Percentiles rank a stretch among this genome's conserved stretches.
phyloP scores from a whole-genome alignment of 2,888 invertebrate species.

The Sphaerophoria taeniata region DNA sequence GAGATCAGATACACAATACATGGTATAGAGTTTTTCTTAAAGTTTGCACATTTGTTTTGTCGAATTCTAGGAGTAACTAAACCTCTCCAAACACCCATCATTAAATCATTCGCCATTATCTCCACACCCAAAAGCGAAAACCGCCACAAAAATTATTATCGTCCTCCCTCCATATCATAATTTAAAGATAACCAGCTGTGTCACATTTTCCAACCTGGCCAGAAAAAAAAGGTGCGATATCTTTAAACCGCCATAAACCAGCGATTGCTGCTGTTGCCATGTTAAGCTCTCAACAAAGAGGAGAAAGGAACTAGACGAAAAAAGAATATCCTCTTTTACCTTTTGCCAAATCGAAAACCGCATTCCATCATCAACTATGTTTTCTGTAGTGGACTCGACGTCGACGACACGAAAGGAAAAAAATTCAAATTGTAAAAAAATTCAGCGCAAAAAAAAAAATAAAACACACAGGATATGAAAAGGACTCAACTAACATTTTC shows the following conservation, averaged over 20 bases:
- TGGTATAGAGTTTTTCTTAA: too few species aligned
- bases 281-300: neutral
- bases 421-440: neutral
- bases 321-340: slow-evolving; percentile 43
- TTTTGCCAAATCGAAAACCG: slow-evolving; percentile 66
- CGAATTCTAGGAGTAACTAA: neutral
- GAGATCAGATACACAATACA: too few species aligned
- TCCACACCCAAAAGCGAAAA: slow-evolving; percentile 1
- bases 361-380: slow-evolving; percentile 48
- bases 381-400: neutral
- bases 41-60: too few species aligned
- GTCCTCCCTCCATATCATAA: neutral
- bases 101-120: slow-evolving; percentile 47
- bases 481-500: slow-evolving; percentile 71
- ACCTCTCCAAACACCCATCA: slow-evolving; percentile 45
- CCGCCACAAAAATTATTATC: slow-evolving; percentile 4
- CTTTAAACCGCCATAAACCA: slow-evolving; percentile 1
- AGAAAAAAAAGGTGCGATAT: slow-evolving; percentile 29
- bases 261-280: slow-evolving; percentile 31
- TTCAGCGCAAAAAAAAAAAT: neutral
- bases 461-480: slow-evolving; percentile 57
- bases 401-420: slow-evolving; percentile 1
- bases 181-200: slow-evolving; percentile 31
- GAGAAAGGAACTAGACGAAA: neutral
- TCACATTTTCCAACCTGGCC: neutral